Evolutionary conservation across 2,797 vertebrate genomes (phyloP), one percentile per base, ranked within the genome.

Genomic region (Coregonus sp.): DNA sequence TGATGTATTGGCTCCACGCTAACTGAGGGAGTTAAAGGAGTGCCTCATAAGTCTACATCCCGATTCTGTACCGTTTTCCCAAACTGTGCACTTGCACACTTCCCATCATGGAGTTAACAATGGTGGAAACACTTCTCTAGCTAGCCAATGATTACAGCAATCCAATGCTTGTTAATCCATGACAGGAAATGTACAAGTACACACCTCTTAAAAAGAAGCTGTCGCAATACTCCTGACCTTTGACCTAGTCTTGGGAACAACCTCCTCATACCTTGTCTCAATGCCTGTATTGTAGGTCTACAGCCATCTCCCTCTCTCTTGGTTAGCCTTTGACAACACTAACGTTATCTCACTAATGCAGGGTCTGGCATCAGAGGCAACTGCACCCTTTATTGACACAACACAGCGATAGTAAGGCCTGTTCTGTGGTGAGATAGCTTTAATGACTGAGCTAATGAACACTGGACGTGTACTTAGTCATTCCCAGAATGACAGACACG

Each of bases 341-440:
- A 16, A 47, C 9, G 40, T 47, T 47, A 47, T 47, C 40, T 47
- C 40, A 1, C 76, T 85, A 88, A 89, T 70, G 84, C 89, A 29
- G 81, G 15, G 69, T 63, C 81, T 79, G 15, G 79, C 40, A 47
- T 47, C 40, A 47, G 40, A 47, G 40, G 40, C 7, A 83, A 65
- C 81, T 37, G 82, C 84, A 84, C 54, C 79, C 56, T 75, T 75
- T 40, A 78, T 73, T 52, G 5, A 72, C 75, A 6, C 79, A 61
- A 61, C 59, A 61, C 90, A 88, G 85, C 86, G 88, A 89, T 85
- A 83, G 88, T 89, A 83, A 78, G 85, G 75, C 83, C 40, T 75
- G 81, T 88, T 35, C 87, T 76, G 80, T 80, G 88, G 85, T 78
- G 87, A 86, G 83, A 86, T 84, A 82, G 85, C 88, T 82, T 86